Conservation (phyloP, 2,888 invertebrate genomes). For the Pogonocherus hispidulus region DNA sequence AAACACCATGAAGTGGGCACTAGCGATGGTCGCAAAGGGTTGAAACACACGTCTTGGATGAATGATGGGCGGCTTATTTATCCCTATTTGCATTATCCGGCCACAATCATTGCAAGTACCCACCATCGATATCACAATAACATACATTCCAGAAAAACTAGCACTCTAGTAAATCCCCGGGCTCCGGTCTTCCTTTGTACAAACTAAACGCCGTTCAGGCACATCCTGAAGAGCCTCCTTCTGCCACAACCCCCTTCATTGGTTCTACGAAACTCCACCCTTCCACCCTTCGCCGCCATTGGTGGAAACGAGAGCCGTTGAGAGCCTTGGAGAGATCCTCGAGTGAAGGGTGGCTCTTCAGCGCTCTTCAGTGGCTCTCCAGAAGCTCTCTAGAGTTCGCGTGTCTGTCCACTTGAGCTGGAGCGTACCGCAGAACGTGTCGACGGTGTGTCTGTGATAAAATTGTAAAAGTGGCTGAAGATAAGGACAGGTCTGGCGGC, state of each 20-base stretch:
- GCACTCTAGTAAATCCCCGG: conserved; percentile 50
- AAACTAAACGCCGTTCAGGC: conserved; percentile 36
- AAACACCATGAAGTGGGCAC: conserved; percentile 36
- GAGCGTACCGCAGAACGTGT: conserved; percentile 21
- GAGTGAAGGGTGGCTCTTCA: conserved; percentile 68
- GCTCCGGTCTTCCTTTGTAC: conserved; percentile 42
- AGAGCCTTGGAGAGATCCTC: conserved; percentile 66
- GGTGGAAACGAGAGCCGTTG: conserved; percentile 61
- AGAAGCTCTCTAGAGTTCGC: conserved; percentile 67
- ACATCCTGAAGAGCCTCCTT: conserved; percentile 37
- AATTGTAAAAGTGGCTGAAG: conserved; percentile 64
- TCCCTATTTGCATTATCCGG: conserved; percentile 29
- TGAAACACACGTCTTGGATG: conserved; percentile 30
- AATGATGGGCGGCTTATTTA: conserved; percentile 33
- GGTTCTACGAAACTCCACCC: conserved; percentile 63
- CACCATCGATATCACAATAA: conserved; percentile 42
- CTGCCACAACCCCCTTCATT: conserved; percentile 53
- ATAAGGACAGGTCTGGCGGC: conserved; percentile 58
- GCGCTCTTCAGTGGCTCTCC: conserved; percentile 67
- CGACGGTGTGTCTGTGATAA: conserved; percentile 37
- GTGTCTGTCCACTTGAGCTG: conserved; percentile 64
- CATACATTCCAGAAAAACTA: conserved; percentile 31
- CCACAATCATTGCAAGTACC: conserved; percentile 37
- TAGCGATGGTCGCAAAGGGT: conserved; percentile 33
- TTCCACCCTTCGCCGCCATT: conserved; percentile 55